Base-by-base conservation (phyloP, 1,140 invertebrate genomes). In the Hestina assimilis region DNA sequence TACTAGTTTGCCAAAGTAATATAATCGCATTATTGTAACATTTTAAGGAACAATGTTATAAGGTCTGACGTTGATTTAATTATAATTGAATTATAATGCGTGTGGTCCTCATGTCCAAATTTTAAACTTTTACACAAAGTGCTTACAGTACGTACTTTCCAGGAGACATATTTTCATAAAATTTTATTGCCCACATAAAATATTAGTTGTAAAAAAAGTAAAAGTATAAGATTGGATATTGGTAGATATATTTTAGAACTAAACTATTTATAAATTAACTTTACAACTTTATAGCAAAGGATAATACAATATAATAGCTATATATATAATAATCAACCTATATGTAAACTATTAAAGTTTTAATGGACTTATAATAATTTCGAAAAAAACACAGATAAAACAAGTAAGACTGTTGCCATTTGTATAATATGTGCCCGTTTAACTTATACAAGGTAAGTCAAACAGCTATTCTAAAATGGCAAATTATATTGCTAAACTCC, bases 121-220 rank as follows among this genome's bases (percentile, higher is more conserved):
- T 48, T 43, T 24, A 46, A 54, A 33, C 43, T 59, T 38, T 59
- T 50, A 58, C 28, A 63, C 17, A 19, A 38, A 45, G 28, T 56
- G 38, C 50, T 29, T 54, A 38, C 15, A 38, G 48, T 52, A 59
- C 38, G 24, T 61, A 61, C 58, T 38, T 38, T 56, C 65, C 69
- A 84, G 84, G 84, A 87, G 84, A 87, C 84, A 87, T 87, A 87
- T 85, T 85, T 87, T 87, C 72, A 71, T 69, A 72, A 81, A 79
- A 66, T 70, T 75, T 72, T 54, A 87, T 85, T 87, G 84, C 84
- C 84, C 84, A 87, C 84, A 85, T 79, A 79, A 69, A 64, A 70
- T 40, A 60, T 50, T 58, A 52, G 28, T 52, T 38, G 33, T 52
- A n/a, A n/a, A n/a, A n/a, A n/a, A n/a, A n/a, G n/a, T n/a, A n/a